A percentile compares a stretch with the other conserved stretches of the same genome.
These are phyloP conservation scores for Caligus rogercresseyi DNA, from an alignment of 1,140 invertebrate genomes.

Conservation along the genomic window DNA sequence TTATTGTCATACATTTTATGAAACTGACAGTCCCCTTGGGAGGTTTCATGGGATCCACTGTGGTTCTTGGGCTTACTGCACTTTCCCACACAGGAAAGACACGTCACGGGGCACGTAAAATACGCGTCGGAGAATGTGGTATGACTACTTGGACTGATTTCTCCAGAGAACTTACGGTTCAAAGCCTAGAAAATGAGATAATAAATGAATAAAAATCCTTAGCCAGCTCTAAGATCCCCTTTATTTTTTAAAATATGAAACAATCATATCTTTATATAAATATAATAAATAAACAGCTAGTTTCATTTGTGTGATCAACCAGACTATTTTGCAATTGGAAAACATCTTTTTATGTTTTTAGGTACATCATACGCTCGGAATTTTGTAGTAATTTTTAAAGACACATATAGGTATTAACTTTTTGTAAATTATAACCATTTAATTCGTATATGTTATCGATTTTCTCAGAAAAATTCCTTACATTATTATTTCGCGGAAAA, in stretches of 20 bases:
- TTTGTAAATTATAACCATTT: too few species aligned
- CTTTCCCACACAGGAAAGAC: slow-evolving; percentile 48
- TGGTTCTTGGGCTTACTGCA: slow-evolving; percentile 61
- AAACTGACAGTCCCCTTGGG: slow-evolving; percentile 16
- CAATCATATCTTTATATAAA: background rate
- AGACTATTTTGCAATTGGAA: background rate
- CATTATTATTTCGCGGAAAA: too few species aligned
- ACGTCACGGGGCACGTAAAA: slow-evolving; percentile 53
- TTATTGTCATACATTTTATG: slow-evolving; percentile 27
- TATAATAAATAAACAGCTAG: background rate
- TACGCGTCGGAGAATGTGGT: slow-evolving; percentile 58
- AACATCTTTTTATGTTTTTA: too few species aligned
- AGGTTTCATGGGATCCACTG: slow-evolving; percentile 43
- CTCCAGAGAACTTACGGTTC: slow-evolving; percentile 56
- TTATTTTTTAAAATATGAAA: background rate
- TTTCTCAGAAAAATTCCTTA: too few species aligned
- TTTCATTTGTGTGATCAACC: background rate
- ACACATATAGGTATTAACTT: too few species aligned
- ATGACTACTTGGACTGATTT: slow-evolving; percentile 40
- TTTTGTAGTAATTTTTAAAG: too few species aligned
- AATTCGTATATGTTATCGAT: too few species aligned
- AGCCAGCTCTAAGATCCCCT: background rate
- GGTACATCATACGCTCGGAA: too few species aligned
- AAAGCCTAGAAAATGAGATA: slow-evolving; percentile 35
- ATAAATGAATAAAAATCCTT: background rate